These are phyloP conservation scores for Chaetodon trifasciatus DNA, from an alignment of 2,797 vertebrate genomes.

Conservation along the genomic window DNA sequence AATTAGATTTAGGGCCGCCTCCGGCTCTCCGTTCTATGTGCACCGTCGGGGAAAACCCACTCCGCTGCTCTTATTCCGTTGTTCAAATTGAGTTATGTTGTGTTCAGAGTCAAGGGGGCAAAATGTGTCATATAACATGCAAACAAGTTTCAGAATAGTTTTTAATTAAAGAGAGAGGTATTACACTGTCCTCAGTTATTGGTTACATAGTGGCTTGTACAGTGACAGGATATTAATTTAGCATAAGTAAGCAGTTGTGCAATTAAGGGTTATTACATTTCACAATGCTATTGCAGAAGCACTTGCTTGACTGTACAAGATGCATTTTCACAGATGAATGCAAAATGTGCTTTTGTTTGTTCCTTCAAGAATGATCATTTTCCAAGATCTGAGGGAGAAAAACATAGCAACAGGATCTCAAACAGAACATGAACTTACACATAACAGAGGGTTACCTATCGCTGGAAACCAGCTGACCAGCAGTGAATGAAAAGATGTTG, in stretches of 20 bases:
- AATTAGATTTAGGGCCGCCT: conserved; percentile 80
- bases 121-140: conserved; percentile 50
- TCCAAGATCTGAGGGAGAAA: conserved; percentile 49
- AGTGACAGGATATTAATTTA: conserved; percentile 74
- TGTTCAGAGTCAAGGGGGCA: conserved; percentile 35
- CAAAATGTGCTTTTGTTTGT: conserved; percentile 74
- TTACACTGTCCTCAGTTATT: conserved; percentile 79
- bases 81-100: conserved; percentile 64
- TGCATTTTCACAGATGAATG: conserved; percentile 79
- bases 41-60: conserved; percentile 73
- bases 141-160: conserved; percentile 74
- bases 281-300: conserved; percentile 78
- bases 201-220: conserved; percentile 80
- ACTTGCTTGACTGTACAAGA: conserved; percentile 78
- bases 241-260: conserved; percentile 81
- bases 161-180: conserved; percentile 85
- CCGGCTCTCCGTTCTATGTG: conserved; percentile 71
- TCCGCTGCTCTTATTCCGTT: conserved; percentile 57
- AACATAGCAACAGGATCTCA: conserved; percentile 44
- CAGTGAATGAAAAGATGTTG: conserved; percentile 54
- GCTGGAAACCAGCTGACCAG: conserved; percentile 51
- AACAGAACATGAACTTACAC: conserved; percentile 56
- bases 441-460: conserved; percentile 39
- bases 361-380: conserved; percentile 42
- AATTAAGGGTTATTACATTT: conserved; percentile 79